phyloP scores from a whole-genome alignment of 35 echinoderm and acorn worm species.

The Acanthaster planci region DNA sequence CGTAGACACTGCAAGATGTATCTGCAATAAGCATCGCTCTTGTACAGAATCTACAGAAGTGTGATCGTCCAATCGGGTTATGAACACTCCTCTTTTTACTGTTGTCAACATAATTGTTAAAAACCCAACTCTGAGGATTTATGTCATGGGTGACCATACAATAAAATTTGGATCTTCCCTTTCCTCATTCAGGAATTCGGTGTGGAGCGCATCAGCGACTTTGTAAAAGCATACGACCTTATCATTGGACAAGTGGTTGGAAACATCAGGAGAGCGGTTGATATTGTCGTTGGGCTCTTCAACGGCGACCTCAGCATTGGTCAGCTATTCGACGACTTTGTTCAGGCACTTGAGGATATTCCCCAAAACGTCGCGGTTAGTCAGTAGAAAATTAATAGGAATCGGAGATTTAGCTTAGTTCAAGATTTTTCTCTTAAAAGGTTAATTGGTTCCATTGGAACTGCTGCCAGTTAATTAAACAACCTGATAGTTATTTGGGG shows the following conservation, averaged over 20 bases:
- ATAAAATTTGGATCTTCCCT: too few relatives aligned
- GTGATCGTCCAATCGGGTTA: too few relatives aligned
- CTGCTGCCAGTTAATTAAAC: background rate
- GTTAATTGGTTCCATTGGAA: background rate
- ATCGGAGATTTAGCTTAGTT: background rate
- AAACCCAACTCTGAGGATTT: too few relatives aligned
- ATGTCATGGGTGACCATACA: too few relatives aligned
- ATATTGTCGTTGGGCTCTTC: background rate
- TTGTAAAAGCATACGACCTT: conserved; percentile 18
- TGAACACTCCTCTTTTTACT: too few relatives aligned
- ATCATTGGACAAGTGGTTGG: conserved; percentile 8
- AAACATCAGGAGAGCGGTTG: conserved; percentile 22
- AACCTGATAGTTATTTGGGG: too few relatives aligned
- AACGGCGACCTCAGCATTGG: background rate
- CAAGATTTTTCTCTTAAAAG: background rate
- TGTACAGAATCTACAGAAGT: too few relatives aligned
- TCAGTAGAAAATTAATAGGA: background rate
- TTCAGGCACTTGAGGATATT: conserved; percentile 4
- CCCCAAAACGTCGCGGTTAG: background rate
- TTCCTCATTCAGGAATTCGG: conserved; percentile 17
- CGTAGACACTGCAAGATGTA: too few relatives aligned
- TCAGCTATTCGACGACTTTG: conserved; percentile 19
- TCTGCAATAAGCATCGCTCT: too few relatives aligned
- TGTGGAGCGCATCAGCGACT: background rate
- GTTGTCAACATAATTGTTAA: too few relatives aligned